Evolutionary conservation across 1,140 invertebrate species (phyloP), one percentile per base, ranked within the genome.

Genomic region (Drosophila ficusphila): DNA sequence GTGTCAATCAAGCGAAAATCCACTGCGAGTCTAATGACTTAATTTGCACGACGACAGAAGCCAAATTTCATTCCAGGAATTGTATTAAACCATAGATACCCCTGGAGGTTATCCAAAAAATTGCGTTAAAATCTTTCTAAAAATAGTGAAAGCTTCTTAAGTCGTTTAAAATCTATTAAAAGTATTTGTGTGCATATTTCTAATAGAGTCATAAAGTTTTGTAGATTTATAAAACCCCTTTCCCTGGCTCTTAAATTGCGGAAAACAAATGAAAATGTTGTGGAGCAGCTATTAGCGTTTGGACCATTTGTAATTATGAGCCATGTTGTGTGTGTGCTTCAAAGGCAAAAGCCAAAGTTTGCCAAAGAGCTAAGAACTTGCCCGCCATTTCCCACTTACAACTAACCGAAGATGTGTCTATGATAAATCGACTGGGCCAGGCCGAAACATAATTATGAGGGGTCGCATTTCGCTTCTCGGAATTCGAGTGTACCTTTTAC

Each of bases 391-490:
- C 3, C 21, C 8, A 42, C 38, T 34, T 19, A n/a, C 21, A 52
- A n/a, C 34, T 21, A 21, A 67, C 14, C 58, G 62, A 65, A 62
- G 27, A 52, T 79, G 54, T 60, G 61, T 57, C 79, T 71, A 79
- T 86, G 79, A 85, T 85, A 85, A 85, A 85, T 85, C 76, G 72
- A 76, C 81, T 47, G 34, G 64, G 46, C 27, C 6, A 11, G 19
- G 44, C 18, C 36, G 47, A 51, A 49, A 75, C 75, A 75, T 78
- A 79, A 82, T n/a, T n/a, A n/a, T 85, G 79, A 74, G 78, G 71
- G 79, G 51, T 62, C 73, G 51, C 51, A 42, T 49, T 56, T 56
- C 52, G 44, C 33, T n/a, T 47, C 33, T 38, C 31, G 12, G 36
- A 62, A 46, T 79, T 54, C 34, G 31, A 64, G 71, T 54, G 71